phyloP scores from a whole-genome alignment of 2,113 vertebrate genomes.

The Gadus macrocephalus region DNA sequence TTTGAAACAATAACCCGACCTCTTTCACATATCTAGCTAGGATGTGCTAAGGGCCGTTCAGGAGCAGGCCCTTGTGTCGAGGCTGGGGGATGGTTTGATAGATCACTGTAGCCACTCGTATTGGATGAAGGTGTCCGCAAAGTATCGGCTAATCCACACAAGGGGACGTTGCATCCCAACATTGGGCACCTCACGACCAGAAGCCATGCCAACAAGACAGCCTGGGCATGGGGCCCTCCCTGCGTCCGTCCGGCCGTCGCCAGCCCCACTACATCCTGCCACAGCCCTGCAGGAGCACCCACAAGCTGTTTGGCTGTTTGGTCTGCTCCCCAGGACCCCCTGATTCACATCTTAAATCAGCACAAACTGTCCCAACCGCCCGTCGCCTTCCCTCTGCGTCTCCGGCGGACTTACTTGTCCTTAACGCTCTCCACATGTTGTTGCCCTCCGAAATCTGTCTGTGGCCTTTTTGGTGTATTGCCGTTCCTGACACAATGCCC shows the following conservation, averaged over 20 bases:
- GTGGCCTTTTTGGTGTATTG: too few species aligned
- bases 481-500: too few species aligned
- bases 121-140: slow-evolving; percentile 35
- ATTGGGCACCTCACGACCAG: slow-evolving; percentile 52
- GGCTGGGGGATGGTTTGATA: slow-evolving; percentile 21
- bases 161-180: slow-evolving; percentile 53
- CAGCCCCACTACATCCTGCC: slow-evolving; percentile 51
- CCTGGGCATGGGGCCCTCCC: slow-evolving; percentile 37
- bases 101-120: slow-evolving; percentile 30
- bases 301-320: slow-evolving; percentile 61
- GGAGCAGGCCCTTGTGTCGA: background rate
- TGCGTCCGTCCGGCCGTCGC: slow-evolving; percentile 24
- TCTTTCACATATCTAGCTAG: too few species aligned
- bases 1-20: too few species aligned
- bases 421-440: background rate
- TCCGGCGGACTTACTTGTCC: too few species aligned
- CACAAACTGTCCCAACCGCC: slow-evolving; percentile 22
- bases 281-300: slow-evolving; percentile 50
- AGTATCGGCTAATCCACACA: slow-evolving; percentile 53
- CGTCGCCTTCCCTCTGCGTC: background rate
- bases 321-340: slow-evolving; percentile 54
- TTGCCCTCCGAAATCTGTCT: slow-evolving; percentile 5
- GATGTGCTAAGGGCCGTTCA: too few species aligned
- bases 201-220: slow-evolving; percentile 53
- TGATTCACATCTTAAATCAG: slow-evolving; percentile 39